Evolutionary conservation across 1,140 invertebrate genomes (phyloP), one percentile per base, ranked within the genome.

Genomic region (Polypedilum pembai): DNA sequence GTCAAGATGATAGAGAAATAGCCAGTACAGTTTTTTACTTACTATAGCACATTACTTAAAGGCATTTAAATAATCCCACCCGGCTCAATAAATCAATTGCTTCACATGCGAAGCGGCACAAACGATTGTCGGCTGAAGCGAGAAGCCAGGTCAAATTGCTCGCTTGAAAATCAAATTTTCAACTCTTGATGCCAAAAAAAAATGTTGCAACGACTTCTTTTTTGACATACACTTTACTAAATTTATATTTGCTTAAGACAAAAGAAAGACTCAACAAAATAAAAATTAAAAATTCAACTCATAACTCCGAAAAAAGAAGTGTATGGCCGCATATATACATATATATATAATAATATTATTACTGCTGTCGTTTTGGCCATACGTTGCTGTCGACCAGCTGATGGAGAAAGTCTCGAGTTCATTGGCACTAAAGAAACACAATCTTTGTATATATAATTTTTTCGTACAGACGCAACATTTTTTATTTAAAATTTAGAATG

Each of bases 351-450:
- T 56, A 56, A 56, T 56, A 17, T 15, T 12, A 17, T 15, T 17
- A 15, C 8, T 56, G 45, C 15, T 69, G 65, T 69, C 65, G 65
- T 69, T 69, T 69, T 69, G 65, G 65, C 17, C 17, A 69, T 21
- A 69, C 65, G 45, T 56, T 33, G 5, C 24, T 33, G 2, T 8
- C 65, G 20, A 69, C 65, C 65, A 69, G 65, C 65, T 69, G 65
- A 69, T 69, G 65, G 65, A 69, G 65, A 69, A 69, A 69, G 65
- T 69, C 65, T 18, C 65, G 65, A 69, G 65, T 69, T 69, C 65
- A 69, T 20, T 69, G 12, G 12, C 20, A 17, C 18, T 20, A 20
- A 69, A 69, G 65, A 69, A 69, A 69, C 65, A 69, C 65, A 69
- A 18, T 18, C 8, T 69, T n/a, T 69, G 45, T 56, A 56, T 56